A percentile compares a stretch with the other conserved stretches of the same genome.
Conservation (phyloP, 2,888 invertebrate genomes). For the Mythimna loreyi region DNA sequence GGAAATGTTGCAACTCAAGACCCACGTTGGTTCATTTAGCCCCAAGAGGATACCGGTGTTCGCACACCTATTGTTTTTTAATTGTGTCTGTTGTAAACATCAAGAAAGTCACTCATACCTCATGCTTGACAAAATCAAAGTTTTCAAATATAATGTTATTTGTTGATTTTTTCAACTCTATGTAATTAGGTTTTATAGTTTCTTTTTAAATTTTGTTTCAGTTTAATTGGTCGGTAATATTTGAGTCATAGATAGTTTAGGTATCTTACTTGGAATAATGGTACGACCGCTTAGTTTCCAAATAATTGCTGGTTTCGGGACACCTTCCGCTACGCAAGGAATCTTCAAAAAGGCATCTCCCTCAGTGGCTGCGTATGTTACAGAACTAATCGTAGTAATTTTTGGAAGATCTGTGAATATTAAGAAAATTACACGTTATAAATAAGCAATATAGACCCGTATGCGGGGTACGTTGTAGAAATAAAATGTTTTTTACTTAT, state of each 20-base stretch:
- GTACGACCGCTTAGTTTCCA: constrained; percentile 37
- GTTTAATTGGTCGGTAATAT: no score
- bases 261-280: constrained; percentile 35
- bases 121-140: no score
- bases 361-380: constrained; percentile 31
- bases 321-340: constrained; percentile 44
- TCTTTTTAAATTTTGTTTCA: no score
- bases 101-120: no score
- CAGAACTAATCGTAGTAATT: constrained; percentile 23
- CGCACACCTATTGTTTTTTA: no score
- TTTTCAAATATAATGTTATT: no score
- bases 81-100: no score
- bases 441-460: background rate
- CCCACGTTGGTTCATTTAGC: no score
- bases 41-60: no score
- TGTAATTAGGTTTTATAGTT: no score
- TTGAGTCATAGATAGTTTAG: background rate
- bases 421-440: background rate
- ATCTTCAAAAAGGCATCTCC: constrained; percentile 44
- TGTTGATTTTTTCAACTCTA: no score
- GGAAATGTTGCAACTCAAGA: background rate
- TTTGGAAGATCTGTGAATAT: constrained; percentile 40
- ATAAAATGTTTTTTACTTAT: no score
- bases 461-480: background rate
- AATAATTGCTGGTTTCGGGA: constrained; percentile 44